A percentile compares a stretch with the other conserved stretches of the same genome.
Conservation (phyloP, 2,113 vertebrate species). For the Zapus hudsonius region DNA sequence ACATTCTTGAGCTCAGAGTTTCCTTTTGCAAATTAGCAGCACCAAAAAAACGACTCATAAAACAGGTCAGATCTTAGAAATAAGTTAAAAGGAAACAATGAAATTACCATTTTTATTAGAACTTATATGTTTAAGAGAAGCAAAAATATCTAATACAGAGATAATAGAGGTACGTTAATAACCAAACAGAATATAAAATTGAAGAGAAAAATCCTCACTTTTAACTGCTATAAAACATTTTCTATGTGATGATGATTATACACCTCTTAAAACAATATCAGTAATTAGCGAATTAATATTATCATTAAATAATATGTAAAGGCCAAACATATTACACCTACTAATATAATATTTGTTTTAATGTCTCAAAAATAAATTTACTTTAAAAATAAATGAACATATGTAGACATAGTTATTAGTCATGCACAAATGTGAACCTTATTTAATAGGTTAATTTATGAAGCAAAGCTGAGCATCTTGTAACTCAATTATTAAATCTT, state of each 20-base stretch:
- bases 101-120: no score
- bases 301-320: background rate
- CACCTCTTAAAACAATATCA: background rate
- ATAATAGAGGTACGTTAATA: background rate
- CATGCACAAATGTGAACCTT: background rate
- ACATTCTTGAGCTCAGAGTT: background rate
- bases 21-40: no score
- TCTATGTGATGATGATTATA: background rate
- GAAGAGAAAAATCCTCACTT: background rate
- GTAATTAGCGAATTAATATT: background rate
- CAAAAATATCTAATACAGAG: background rate
- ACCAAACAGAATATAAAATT: background rate
- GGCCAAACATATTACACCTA: no score
- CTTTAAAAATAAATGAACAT: background rate
- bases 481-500: no score
- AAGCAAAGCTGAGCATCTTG: background rate
- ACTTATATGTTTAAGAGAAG: no score
- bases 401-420: background rate
- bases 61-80: no score
- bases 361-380: background rate
- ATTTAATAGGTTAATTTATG: background rate
- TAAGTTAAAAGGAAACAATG: no score
- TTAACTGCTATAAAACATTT: background rate
- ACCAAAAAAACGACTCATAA: no score
- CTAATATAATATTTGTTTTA: background rate